Evolutionary conservation across 2,888 invertebrate species (phyloP).

Genomic region (Stenurella melanura): DNA sequence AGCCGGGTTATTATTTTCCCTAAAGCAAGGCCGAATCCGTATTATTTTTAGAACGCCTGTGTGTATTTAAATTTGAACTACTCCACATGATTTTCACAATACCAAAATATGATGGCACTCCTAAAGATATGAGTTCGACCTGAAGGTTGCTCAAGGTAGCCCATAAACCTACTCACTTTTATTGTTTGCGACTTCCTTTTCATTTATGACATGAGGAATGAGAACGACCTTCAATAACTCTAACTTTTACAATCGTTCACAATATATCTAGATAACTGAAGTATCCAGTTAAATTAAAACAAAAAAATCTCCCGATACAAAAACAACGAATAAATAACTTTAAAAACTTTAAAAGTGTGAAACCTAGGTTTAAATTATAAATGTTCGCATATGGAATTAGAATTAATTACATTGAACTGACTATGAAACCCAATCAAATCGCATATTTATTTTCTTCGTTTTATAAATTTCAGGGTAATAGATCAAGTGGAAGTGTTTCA

Average conservation of each 20-base stretch:
- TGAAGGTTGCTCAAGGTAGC: slow-evolving; percentile 23
- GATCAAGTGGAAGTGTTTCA: too few relatives aligned
- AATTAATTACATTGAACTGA: too few relatives aligned
- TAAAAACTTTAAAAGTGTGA: neutral
- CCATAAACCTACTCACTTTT: slow-evolving; percentile 11
- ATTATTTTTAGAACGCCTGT: slow-evolving; percentile 10
- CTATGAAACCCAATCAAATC: too few relatives aligned
- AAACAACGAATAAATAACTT: too few relatives aligned
- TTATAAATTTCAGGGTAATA: too few relatives aligned
- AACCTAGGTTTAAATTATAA: too few relatives aligned
- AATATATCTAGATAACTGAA: neutral
- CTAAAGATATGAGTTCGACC: neutral
- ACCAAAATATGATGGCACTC: neutral
- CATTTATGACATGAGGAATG: neutral
- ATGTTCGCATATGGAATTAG: too few relatives aligned
- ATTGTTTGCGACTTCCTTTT: neutral
- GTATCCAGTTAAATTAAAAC: too few relatives aligned
- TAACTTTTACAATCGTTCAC: neutral
- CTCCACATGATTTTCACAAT: neutral
- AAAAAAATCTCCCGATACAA: too few relatives aligned
- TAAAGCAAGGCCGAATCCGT: slow-evolving; percentile 1
- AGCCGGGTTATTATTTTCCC: slow-evolving; percentile 15
- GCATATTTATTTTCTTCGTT: too few relatives aligned
- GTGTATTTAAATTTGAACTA: slow-evolving; percentile 2
- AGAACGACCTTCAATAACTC: neutral